Conservation (phyloP, 2,888 invertebrate species). For the Sceliomorpha sp. region DNA sequence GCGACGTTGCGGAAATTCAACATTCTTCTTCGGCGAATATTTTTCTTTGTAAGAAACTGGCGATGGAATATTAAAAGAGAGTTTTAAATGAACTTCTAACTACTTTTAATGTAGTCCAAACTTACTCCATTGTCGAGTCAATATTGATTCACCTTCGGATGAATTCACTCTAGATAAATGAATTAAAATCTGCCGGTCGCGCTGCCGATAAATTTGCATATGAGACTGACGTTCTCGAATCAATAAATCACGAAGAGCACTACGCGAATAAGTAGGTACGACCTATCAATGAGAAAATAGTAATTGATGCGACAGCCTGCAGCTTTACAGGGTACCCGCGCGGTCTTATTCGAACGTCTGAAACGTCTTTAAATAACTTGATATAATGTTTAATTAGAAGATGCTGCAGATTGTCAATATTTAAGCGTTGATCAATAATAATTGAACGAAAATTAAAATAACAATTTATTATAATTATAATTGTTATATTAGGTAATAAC, state of each 20-base stretch:
- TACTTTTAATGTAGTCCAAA: slow-evolving; percentile 53
- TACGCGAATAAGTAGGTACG: slow-evolving; percentile 37
- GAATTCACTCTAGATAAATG: slow-evolving; percentile 53
- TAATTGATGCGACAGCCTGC: slow-evolving; percentile 10
- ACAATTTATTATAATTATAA: too few species aligned
- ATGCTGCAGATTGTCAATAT: too few species aligned
- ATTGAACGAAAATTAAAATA: too few species aligned
- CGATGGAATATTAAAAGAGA: slow-evolving; percentile 43
- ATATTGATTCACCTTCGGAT: slow-evolving; percentile 53
- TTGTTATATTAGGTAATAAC: too few species aligned
- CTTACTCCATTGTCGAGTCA: slow-evolving; percentile 51
- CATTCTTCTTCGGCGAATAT: slow-evolving; percentile 40
- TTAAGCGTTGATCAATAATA: too few species aligned
- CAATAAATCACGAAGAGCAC: slow-evolving; percentile 45
- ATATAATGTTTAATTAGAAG: too few species aligned
- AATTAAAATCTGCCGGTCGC: slow-evolving; percentile 52
- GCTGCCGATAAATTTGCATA: slow-evolving; percentile 52
- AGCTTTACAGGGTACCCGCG: too few species aligned
- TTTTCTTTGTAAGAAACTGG: slow-evolving; percentile 46
- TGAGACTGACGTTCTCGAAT: slow-evolving; percentile 43
- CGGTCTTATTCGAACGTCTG: too few species aligned
- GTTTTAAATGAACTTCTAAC: slow-evolving; percentile 49
- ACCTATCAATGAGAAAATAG: slow-evolving; percentile 40
- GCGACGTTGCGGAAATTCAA: slow-evolving; percentile 44
- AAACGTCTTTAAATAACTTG: too few species aligned